These are phyloP conservation scores for Trissolcus japonicus DNA, from an alignment of 2,888 invertebrate species.

Conservation along the genomic window DNA sequence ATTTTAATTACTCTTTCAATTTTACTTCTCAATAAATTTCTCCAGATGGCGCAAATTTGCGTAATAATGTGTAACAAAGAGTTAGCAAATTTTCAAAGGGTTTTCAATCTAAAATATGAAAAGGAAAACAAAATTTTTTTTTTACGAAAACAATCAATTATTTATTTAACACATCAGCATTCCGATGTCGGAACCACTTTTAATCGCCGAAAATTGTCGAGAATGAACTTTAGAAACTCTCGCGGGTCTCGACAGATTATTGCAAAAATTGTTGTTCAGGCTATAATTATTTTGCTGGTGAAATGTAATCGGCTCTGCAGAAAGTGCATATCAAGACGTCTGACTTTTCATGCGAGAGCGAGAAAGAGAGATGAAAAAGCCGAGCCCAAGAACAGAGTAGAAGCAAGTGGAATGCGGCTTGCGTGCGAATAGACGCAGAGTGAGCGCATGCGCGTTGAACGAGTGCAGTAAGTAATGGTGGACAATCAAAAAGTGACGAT, in stretches of 20 bases:
- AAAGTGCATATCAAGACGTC: conserved; percentile 13
- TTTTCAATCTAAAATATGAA: no score
- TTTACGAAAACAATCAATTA: no score
- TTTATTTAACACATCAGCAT: no score
- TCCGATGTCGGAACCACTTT: no score
- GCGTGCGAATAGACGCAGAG: not conserved
- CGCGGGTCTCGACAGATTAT: not conserved
- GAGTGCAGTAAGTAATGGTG: conserved; percentile 39
- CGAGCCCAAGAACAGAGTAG: not conserved
- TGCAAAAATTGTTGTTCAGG: conserved; percentile 4
- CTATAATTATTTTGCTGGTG: conserved; percentile 8
- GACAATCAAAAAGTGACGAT: conserved; percentile 67
- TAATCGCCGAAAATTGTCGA: not conserved
- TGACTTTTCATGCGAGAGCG: conserved; percentile 7
- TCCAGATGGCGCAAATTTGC: not conserved
- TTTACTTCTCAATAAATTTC: not conserved
- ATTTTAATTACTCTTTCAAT: not conserved
- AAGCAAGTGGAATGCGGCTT: not conserved
- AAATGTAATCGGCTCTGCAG: conserved; percentile 13
- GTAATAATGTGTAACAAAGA: no score
- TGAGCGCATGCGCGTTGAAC: conserved; percentile 56
- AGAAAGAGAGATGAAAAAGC: not conserved
- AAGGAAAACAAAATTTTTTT: no score
- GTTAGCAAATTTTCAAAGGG: no score
- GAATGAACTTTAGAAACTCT: conserved; percentile 5